Base-by-base conservation (phyloP, 2,113 vertebrate species). In the Percopsis transmontana region DNA sequence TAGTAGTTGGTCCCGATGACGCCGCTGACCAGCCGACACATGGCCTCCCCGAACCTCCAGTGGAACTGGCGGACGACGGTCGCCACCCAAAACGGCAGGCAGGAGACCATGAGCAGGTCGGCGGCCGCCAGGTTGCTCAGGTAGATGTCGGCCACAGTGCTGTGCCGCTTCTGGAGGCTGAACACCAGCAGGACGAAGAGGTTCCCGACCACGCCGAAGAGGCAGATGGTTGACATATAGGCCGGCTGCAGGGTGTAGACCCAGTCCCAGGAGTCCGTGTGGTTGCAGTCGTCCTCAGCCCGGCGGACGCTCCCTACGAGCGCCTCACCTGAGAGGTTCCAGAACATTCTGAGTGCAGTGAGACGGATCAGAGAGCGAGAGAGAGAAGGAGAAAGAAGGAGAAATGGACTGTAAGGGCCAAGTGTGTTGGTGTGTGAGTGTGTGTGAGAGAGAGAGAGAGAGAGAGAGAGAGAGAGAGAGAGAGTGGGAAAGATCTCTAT, bases 111-210 rank as follows among this genome's bases (percentile, higher is more conserved):
- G 66, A 95, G 54, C 3, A 97, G 81, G 84, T 97, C 95, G 0
- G 95, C 93, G 0, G 60, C 51, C 0, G 94, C 95, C 75, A 94
- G 88, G 72, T 95, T 96, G 52, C 90, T 91, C 62, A 97, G 82
- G 83, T 97, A 97, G 84, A 96, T 89, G 88, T 97, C 95, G 0
- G 95, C 92, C 74, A 95, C 93, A 0, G 95, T 94, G 86, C 91
- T 91, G 10, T 64, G 80, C 18, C 76, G 91, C 72, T 87, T 93
- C 81, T 95, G 93, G 55, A 96, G 86, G 27, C 90, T 91, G 71
- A 95, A 88, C 20, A 96, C 69, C 0, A 69, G 80, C 56, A 97
- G 93, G 42, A 96, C 93, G 1, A 96, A 94, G 24, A 75, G 8
- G 70, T 97, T 97, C 74, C 95, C 95, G 0, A 93, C 53, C 1